Evolutionary conservation across 2,888 invertebrate species (phyloP).

Genomic region (Choreutis nemorana): DNA sequence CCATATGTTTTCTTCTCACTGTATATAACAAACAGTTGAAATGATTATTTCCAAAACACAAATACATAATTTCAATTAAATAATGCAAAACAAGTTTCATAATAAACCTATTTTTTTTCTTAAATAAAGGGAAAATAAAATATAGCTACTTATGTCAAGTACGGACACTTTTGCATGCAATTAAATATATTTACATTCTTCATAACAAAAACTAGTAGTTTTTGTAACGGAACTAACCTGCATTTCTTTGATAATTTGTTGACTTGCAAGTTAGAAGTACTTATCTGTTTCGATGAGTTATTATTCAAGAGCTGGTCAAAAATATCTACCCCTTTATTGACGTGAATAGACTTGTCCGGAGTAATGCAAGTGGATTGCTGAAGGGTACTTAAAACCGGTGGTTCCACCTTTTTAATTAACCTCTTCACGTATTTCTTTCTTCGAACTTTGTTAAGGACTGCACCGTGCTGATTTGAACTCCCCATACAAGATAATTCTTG

Average conservation of each 20-base stretch:
- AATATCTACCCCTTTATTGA: constrained; percentile 42
- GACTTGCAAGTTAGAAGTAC: not conserved
- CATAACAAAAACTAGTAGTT: too few species aligned
- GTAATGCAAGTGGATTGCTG: constrained; percentile 35
- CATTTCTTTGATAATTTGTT: too few species aligned
- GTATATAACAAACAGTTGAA: too few species aligned
- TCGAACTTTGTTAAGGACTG: constrained; percentile 34
- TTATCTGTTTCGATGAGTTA: constrained; percentile 22
- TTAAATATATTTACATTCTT: too few species aligned
- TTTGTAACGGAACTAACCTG: too few species aligned
- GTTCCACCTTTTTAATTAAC: constrained; percentile 33
- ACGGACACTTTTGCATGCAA: too few species aligned
- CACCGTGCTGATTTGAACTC: constrained; percentile 23
- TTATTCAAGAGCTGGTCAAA: constrained; percentile 48
- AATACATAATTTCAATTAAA: too few species aligned
- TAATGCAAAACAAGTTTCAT: not conserved
- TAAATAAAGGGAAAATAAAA: not conserved
- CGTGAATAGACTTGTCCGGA: constrained; percentile 49
- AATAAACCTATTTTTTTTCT: not conserved
- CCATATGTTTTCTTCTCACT: constrained; percentile 18
- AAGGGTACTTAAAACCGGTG: constrained; percentile 17
- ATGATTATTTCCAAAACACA: too few species aligned
- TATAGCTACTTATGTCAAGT: too few species aligned
- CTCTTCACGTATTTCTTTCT: constrained; percentile 51
- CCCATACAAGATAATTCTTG: constrained; percentile 39